Base-by-base conservation (phyloP, 1,140 invertebrate species). In the Diprion similis region DNA sequence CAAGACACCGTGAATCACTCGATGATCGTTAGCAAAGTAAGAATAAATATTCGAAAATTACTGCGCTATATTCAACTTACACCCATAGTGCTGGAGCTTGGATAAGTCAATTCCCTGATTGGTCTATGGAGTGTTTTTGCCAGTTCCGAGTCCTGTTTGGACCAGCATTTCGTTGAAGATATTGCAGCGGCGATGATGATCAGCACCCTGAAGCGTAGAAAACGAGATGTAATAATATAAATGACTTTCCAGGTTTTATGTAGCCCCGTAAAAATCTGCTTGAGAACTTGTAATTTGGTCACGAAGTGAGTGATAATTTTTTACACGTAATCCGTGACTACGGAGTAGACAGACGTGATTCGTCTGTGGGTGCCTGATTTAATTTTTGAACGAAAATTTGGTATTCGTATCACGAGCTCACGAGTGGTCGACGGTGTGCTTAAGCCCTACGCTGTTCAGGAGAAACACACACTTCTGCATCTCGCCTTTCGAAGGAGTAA, bases 71-170 rank as follows among this genome's bases (percentile, higher is more conserved):
- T 68, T 19, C 46, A 70, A 81, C 85, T 83, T 76, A 88, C 87
- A 18, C 84, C 85, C 79, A 82, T 79, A 66, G 78, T 81, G 73
- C 87, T 88, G 68, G 75, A 77, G 37, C 83, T 75, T n/a, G 86
- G 85, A 77, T 80, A 88, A 13, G 83, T 76, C 46, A 87, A 71
- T 10, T 81, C 79, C 69, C 86, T 82, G 66, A 87, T 86, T 10
- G 87, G 86, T 72, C 87, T 80, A 68, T 87, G 86, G 10, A 87
- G 80, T 45, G 86, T 80, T 75, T 81, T 77, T 8, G 87, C 84
- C 17, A 87, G 82, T 75, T 87, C 79, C 48, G 87, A 87, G 77
- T 83, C 86, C 64, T 65, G 76, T 18, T 59, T 64, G 4, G 64
- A 70, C 13, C 45, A 66, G 13, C 11, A 70, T 59, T 59, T 17